phyloP scores from a whole-genome alignment of 2,888 invertebrate species.

The Bombylius major region DNA sequence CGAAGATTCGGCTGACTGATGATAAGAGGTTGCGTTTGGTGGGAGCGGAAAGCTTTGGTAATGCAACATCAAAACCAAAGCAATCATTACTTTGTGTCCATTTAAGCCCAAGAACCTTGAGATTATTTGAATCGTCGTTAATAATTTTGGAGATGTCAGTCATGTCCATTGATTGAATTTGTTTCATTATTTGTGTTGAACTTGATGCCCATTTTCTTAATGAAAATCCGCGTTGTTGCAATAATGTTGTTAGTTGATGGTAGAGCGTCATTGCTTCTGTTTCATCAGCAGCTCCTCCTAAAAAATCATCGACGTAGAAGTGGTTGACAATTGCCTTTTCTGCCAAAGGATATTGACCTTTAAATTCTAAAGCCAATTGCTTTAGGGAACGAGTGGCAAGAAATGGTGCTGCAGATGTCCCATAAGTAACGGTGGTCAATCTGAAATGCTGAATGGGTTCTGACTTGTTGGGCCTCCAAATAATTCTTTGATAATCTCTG shows the following conservation, averaged over 20 bases:
- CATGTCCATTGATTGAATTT: background rate
- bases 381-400: constrained; percentile 14
- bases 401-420: constrained; percentile 16
- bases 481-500: background rate
- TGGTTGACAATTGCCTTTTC: background rate
- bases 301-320: background rate
- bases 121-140: background rate
- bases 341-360: background rate
- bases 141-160: background rate
- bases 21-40: background rate
- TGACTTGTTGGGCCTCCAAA: background rate
- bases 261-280: background rate
- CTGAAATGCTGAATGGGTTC: constrained; percentile 9
- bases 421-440: constrained; percentile 16
- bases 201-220: background rate
- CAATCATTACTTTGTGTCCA: background rate
- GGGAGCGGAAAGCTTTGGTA: too few species aligned
- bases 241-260: background rate
- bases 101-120: background rate
- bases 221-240: background rate
- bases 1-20: background rate
- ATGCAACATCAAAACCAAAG: background rate
- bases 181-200: background rate
- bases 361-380: constrained; percentile 10
- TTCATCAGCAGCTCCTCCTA: background rate